Evolutionary conservation across 2,888 invertebrate species (phyloP).

Genomic region (Athetis lepigone): DNA sequence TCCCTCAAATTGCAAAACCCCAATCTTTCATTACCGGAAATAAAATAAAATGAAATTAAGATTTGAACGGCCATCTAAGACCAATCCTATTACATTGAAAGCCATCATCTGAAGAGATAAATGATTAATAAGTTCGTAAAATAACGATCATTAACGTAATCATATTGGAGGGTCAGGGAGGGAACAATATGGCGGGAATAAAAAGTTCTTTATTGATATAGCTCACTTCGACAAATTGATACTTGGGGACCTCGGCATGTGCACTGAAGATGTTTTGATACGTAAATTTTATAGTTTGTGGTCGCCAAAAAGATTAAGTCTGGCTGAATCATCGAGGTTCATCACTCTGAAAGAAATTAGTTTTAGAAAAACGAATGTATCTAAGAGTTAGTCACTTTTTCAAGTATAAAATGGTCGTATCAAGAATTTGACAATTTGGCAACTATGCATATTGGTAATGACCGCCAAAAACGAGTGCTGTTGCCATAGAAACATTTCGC

Average conservation of each 20-base stretch:
- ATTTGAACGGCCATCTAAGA: conserved; percentile 46
- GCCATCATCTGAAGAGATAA: conserved; percentile 61
- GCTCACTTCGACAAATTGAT: conserved; percentile 66
- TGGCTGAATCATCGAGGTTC: not conserved
- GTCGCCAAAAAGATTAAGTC: conserved; percentile 2
- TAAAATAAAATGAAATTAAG: conserved; percentile 48
- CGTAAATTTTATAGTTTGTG: conserved; percentile 47
- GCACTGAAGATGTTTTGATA: conserved; percentile 41
- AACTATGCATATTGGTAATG: too few species aligned
- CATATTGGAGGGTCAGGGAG: conserved; percentile 66
- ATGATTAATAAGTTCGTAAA: conserved; percentile 68
- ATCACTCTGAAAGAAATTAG: not conserved
- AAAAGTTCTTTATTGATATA: conserved; percentile 71
- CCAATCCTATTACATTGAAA: conserved; percentile 59
- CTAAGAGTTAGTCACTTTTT: not conserved
- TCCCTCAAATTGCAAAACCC: not conserved
- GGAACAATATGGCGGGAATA: conserved; percentile 69
- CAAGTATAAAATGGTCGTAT: too few species aligned
- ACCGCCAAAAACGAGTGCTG: too few species aligned
- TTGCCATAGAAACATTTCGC: too few species aligned
- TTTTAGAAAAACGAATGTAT: not conserved
- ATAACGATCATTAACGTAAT: conserved; percentile 71
- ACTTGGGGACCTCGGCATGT: conserved; percentile 57
- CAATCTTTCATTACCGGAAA: conserved; percentile 26
- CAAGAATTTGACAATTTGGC: not conserved